Percentiles rank a stretch among this genome's conserved stretches.
Evolutionary conservation across 2,888 invertebrate species (phyloP).

Genomic region (Idaea biselata): DNA sequence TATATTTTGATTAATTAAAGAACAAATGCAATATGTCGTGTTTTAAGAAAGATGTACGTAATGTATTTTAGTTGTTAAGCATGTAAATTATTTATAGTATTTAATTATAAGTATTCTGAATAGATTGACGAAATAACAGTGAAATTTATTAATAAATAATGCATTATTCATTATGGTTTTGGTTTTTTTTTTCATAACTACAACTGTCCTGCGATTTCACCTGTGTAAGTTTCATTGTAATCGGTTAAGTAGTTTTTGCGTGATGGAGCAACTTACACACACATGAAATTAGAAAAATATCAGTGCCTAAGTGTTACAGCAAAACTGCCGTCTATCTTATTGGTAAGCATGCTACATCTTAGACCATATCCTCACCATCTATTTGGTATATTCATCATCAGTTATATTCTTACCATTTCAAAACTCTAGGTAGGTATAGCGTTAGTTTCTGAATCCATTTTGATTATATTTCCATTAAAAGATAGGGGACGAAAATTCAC

Average conservation of each 20-base stretch:
- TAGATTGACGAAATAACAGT: constrained; percentile 76
- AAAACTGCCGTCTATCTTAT: no score
- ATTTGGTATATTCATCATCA: no score
- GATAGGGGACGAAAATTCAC: background rate
- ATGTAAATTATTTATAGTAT: constrained; percentile 76
- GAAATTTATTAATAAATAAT: constrained; percentile 80
- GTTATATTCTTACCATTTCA: no score
- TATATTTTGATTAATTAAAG: constrained; percentile 63
- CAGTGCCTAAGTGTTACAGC: no score
- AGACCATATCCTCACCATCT: no score
- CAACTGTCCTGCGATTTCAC: background rate
- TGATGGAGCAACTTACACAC: no score
- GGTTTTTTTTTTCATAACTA: constrained; percentile 32
- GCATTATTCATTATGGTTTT: constrained; percentile 67
- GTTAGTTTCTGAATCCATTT: background rate
- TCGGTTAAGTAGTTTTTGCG: no score
- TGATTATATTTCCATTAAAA: background rate
- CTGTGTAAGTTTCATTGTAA: no score
- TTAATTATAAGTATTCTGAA: constrained; percentile 56
- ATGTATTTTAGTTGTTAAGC: constrained; percentile 63
- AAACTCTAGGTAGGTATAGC: no score
- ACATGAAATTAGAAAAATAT: no score
- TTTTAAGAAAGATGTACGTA: constrained; percentile 62
- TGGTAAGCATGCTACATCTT: no score
- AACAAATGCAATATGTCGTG: constrained; percentile 71